Evolutionary conservation across 2,797 vertebrate genomes (phyloP), one percentile per base, ranked within the genome.

Genomic region (Salarias fasciatus): DNA sequence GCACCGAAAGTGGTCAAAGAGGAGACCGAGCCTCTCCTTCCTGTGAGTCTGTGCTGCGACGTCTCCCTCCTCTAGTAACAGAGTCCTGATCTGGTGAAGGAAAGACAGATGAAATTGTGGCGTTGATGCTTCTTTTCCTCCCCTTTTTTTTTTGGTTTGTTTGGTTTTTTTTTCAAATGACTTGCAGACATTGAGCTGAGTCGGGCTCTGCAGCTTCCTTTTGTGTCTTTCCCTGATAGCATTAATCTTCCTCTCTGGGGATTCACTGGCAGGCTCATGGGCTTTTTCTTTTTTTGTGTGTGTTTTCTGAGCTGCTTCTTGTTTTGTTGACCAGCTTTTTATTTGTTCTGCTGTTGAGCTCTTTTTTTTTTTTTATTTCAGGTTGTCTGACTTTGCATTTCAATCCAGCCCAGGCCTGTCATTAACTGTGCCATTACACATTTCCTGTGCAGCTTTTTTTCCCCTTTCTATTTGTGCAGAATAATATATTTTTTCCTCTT

Each of bases 1-100:
- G 84, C 93, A 93, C 69, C 85, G 80, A 87, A 92, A 92, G 88
- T 86, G 92, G 91, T 91, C 93, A 89, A 93, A 94, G 91, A 93
- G 90, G 92, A 92, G 91, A 83, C 86, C 87, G 4, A 90, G 91
- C 87, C 87, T 90, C 82, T 91, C 89, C 72, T 89, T 89, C 79
- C 88, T 86, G 92, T 93, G 90, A 94, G 92, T 93, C 77, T 42
- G 52, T 13, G n/a, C n/a, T 62, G 60, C 49, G 56, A 58, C 68
- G 55, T 74, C 58, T 87, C 57, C 71, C 37, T 74, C 33, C 72
- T 84, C 30, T 69, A 76, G 53, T 75, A n/a, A 45, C 33, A 8
- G 46, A 48, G 35, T 41, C 55, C 70, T 37, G 29, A 24, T 53
- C 41, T 66, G 6, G 44, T 3, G 36, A 28, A 55, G 41, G 53